Evolutionary conservation across 1,140 invertebrate species (phyloP), one percentile per base, ranked within the genome.

Genomic region (Aricia agestis): DNA sequence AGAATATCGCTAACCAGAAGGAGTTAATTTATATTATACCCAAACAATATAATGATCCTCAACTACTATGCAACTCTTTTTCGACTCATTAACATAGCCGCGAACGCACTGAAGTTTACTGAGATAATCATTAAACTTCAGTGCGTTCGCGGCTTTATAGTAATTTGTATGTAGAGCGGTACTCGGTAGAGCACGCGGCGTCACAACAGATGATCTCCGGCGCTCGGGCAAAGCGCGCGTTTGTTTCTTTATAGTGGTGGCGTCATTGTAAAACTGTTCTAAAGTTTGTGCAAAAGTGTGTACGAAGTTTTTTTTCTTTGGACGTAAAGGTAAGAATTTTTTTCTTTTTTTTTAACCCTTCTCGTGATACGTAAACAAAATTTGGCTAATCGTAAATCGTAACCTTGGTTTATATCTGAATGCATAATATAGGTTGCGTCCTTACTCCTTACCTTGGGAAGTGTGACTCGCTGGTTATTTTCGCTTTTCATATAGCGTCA

Each of bases 361-460:
- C 36, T 7, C 5, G 36, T 41, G 15, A 7, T 10, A 61, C 11
- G 18, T 63, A 36, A 36, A 36, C 36, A 36, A 36, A 36, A 19
- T 19, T 19, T 25, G 10, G 18, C 10, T 6, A 63, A 63, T 18
- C 7, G 18, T 59, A 59, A 59, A 59, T 67, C 70, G 65, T 81
- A 80, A 80, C 88, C 87, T 88, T 90, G 88, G 83, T 79, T 83
- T 76, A 79, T 84, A 86, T 84, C 82, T 83, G 82, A 87, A 85
- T 87, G 82, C 82, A 79, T 87, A 80, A 52, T 81, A 78, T 87
- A 76, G 84, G 85, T 79, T 84, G 78, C 82, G 85, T 89, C 82
- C 84, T 89, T 86, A 78, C 87, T 89, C 82, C 84, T 89, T 86
- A 78, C 87, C 89, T 91, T 91, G 89, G 82, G 74, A 77, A 74